Evolutionary conservation across 2,888 invertebrate species (phyloP).

Genomic region (Coenonympha glycerion): DNA sequence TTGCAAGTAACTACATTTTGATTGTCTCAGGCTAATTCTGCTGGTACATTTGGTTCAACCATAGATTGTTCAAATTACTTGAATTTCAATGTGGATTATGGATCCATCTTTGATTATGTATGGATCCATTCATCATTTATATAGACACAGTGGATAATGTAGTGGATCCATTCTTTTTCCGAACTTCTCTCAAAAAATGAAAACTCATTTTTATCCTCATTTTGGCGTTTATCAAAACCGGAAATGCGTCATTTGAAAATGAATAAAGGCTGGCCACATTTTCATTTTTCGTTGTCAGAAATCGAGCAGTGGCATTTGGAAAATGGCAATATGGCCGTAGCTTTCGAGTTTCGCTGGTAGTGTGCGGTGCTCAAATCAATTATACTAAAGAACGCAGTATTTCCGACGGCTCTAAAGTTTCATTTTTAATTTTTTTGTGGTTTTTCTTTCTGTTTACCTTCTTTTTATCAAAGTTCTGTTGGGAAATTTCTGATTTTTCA

Average conservation of each 20-base stretch:
- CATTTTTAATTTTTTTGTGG: constrained; percentile 66
- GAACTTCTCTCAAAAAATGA: too few species aligned
- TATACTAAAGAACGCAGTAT: constrained; percentile 61
- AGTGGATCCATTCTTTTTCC: too few species aligned
- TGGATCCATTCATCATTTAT: too few species aligned
- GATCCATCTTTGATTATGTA: too few species aligned
- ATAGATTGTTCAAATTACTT: too few species aligned
- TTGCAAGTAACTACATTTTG: too few species aligned
- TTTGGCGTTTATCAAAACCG: constrained; percentile 21
- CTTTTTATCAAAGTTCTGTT: constrained; percentile 53
- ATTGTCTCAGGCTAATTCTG: too few species aligned
- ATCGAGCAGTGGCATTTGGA: constrained; percentile 34
- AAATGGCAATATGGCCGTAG: constrained; percentile 73
- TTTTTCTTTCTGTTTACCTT: constrained; percentile 58
- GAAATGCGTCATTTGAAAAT: constrained; percentile 31
- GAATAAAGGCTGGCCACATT: constrained; percentile 36
- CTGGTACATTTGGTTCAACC: too few species aligned
- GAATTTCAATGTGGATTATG: too few species aligned
- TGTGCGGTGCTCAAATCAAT: constrained; percentile 69
- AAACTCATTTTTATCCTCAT: too few species aligned
- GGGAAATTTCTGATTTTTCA: constrained; percentile 59
- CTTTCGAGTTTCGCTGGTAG: constrained; percentile 71
- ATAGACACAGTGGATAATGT: too few species aligned
- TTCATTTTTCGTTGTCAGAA: constrained; percentile 31
- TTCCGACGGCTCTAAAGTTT: constrained; percentile 68